Conservation (phyloP, 2,888 invertebrate genomes). For the Parasteatoda lunata region DNA sequence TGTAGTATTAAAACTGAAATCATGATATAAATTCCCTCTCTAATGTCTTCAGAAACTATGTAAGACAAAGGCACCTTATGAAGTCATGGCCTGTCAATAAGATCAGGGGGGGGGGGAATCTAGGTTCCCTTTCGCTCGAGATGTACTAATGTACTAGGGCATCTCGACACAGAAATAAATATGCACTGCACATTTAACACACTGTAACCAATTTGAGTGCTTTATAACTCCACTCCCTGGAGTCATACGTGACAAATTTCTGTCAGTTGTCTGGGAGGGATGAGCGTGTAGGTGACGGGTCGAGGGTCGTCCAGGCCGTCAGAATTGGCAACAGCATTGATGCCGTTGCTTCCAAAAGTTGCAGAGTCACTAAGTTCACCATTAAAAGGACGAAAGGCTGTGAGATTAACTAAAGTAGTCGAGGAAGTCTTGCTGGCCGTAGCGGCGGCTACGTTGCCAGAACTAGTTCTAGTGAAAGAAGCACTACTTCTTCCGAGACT, state of each 20-base stretch:
- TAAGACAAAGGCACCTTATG: constrained; percentile 24
- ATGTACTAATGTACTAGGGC: too few relatives aligned
- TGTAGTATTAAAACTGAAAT: too few relatives aligned
- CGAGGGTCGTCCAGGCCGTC: constrained; percentile 48
- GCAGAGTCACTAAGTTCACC: constrained; percentile 44
- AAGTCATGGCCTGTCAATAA: not conserved
- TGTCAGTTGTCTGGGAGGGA: constrained; percentile 39
- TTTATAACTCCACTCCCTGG: not conserved
- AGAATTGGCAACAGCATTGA: constrained; percentile 13
- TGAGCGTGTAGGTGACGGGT: constrained; percentile 35
- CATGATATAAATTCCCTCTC: too few relatives aligned
- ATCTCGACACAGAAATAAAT: too few relatives aligned
- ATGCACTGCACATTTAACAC: too few relatives aligned
- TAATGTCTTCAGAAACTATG: not conserved
- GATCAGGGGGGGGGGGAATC: not conserved
- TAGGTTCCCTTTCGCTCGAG: too few relatives aligned
- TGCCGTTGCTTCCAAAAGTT: constrained; percentile 56
- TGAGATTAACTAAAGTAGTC: constrained; percentile 68
- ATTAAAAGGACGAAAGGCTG: constrained; percentile 67
- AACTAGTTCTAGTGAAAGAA: constrained; percentile 66
- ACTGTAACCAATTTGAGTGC: too few relatives aligned
- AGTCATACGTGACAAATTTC: constrained; percentile 42
- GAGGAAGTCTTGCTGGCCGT: constrained; percentile 52
- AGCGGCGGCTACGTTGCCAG: constrained; percentile 57
- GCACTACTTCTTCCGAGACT: constrained; percentile 65